Conservation (phyloP, 1,140 invertebrate species). For the Drosophila tristis region DNA sequence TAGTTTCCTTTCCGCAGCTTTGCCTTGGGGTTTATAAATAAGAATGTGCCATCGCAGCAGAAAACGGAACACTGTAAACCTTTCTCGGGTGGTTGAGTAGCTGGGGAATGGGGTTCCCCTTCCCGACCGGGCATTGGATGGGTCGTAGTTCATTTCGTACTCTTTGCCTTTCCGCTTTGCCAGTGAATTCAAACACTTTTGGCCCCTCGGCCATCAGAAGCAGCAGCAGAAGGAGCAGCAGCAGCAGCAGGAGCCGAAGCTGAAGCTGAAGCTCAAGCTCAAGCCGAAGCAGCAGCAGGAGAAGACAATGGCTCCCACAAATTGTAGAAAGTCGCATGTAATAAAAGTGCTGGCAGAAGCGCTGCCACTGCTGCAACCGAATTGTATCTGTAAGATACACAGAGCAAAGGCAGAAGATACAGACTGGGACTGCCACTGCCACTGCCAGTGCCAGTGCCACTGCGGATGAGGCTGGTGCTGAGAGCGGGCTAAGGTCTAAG, state of each 20-base stretch:
- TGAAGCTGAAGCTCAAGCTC: conserved; percentile 21
- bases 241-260: conserved; percentile 40
- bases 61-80: conserved; percentile 54
- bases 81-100: conserved; percentile 26
- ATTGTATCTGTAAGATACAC: conserved; percentile 77
- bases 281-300: conserved; percentile 19
- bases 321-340: conserved; percentile 81
- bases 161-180: conserved; percentile 80
- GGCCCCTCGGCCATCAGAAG: conserved; percentile 57
- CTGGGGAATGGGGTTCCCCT: no score
- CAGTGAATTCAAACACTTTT: conserved; percentile 79
- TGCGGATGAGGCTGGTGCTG: conserved; percentile 1
- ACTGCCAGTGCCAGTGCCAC: neutral
- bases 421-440: conserved; percentile 9
- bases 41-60: conserved; percentile 61
- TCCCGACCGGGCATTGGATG: conserved; percentile 45
- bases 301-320: conserved; percentile 79
- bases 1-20: conserved; percentile 34
- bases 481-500: conserved; percentile 5
- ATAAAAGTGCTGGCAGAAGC: conserved; percentile 75
- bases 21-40: conserved; percentile 50
- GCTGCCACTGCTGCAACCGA: conserved; percentile 58
- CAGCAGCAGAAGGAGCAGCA: conserved; percentile 45
- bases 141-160: conserved; percentile 80
- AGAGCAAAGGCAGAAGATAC: conserved; percentile 31